Percentiles rank a stretch among this genome's conserved stretches.
phyloP scores from a whole-genome alignment of 1,140 invertebrate species.

The Parapsyche elsis region DNA sequence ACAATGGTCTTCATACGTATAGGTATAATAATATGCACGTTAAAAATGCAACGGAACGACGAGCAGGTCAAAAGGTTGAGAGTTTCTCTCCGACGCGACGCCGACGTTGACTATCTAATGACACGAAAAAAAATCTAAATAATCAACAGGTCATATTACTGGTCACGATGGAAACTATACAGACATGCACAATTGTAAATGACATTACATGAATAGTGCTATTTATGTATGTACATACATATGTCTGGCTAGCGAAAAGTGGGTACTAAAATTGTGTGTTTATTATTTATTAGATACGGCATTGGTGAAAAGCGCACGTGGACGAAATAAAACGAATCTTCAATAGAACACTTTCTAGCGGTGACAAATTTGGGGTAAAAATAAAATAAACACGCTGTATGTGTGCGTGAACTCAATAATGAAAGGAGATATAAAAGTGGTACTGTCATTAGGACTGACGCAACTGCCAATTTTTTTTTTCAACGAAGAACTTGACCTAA shows the following conservation, averaged over 20 bases:
- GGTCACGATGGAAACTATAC: not conserved
- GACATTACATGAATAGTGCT: not conserved
- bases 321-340: too few species aligned
- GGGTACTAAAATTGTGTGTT: not conserved
- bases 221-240: not conserved
- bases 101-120: not conserved
- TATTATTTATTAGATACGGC: not conserved
- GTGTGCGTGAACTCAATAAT: too few species aligned
- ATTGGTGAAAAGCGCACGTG: too few species aligned
- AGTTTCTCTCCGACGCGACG: slow-evolving; percentile 1
- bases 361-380: too few species aligned
- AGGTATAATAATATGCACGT: too few species aligned
- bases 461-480: not conserved
- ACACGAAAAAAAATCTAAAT: not conserved
- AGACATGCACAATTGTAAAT: not conserved
- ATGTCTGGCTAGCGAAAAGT: too few species aligned
- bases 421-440: too few species aligned
- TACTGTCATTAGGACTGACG: too few species aligned
- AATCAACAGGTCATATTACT: slow-evolving; percentile 5
- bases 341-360: too few species aligned
- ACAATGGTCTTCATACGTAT: too few species aligned
- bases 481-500: not conserved
- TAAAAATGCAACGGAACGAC: not conserved
- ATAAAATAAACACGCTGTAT: too few species aligned
- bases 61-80: not conserved